These are phyloP conservation scores for Syncerus caffer DNA, from an alignment of 2,797 vertebrate genomes.

Conservation along the genomic window DNA sequence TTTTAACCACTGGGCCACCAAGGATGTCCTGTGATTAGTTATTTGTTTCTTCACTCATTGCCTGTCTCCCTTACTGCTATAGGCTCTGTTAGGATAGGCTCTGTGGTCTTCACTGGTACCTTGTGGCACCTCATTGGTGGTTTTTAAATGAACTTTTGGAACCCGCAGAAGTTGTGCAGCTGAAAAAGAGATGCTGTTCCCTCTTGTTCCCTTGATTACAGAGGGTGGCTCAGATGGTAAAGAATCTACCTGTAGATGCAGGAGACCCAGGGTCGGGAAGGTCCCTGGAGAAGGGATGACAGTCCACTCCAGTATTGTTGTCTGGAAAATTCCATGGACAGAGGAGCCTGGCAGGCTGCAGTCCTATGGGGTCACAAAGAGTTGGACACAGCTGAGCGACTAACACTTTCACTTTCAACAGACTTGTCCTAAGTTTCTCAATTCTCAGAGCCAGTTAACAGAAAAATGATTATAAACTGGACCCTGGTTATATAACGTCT, in stretches of 20 bases:
- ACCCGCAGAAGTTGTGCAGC: background rate
- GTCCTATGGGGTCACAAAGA: background rate
- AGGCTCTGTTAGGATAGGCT: background rate
- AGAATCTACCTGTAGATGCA: background rate
- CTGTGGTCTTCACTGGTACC: background rate
- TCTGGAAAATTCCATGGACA: background rate
- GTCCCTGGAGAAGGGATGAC: background rate
- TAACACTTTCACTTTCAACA: background rate
- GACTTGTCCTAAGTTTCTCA: background rate
- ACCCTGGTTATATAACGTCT: background rate
- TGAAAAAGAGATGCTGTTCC: background rate
- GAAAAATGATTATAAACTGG: background rate
- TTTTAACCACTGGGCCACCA: background rate
- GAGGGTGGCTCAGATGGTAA: background rate
- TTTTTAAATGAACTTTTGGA: conserved; percentile 4
- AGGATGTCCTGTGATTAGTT: background rate
- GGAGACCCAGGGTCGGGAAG: background rate
- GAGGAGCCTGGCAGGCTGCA: background rate
- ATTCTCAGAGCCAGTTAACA: background rate
- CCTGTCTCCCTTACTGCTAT: background rate
- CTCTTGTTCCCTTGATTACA: background rate
- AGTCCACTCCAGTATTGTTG: background rate
- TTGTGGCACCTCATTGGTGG: background rate
- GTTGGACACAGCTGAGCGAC: background rate
- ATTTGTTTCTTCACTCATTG: background rate